Percentiles rank a stretch among this genome's conserved stretches.
Evolutionary conservation across 2,797 vertebrate species (phyloP).

Genomic region (Pangasius sanitwongsei): DNA sequence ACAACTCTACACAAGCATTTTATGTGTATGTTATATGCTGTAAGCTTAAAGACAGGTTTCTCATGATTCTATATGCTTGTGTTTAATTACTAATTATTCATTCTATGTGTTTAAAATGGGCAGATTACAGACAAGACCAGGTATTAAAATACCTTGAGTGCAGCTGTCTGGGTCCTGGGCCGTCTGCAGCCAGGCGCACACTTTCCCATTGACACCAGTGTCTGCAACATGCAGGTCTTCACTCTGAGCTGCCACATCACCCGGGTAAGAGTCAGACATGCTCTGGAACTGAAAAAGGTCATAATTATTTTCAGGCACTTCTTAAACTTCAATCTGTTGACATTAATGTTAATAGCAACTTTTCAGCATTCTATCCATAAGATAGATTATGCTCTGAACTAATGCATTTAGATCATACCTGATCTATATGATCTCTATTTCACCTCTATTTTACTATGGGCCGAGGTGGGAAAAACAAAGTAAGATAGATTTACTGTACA

Average conservation of each 20-base stretch:
- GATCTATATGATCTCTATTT: background rate
- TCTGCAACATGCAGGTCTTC: conserved; percentile 69
- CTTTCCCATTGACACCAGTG: conserved; percentile 78
- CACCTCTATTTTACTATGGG: background rate
- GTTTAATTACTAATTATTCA: background rate
- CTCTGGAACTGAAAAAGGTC: conserved; percentile 52
- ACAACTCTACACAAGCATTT: background rate
- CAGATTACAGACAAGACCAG: background rate
- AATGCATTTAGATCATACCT: background rate
- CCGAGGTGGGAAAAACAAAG: background rate
- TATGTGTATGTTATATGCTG: background rate
- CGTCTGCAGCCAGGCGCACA: conserved; percentile 88
- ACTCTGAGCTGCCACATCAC: conserved; percentile 60
- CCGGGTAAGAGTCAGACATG: conserved; percentile 35
- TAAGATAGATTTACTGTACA: background rate
- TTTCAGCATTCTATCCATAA: background rate
- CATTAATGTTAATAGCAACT: background rate
- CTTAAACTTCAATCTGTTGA: background rate
- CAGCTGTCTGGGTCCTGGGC: conserved; percentile 82
- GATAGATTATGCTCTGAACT: background rate
- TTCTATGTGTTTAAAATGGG: background rate
- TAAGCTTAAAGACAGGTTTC: background rate
- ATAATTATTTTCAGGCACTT: background rate
- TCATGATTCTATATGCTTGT: background rate
- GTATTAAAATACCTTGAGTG: conserved; percentile 76